A percentile compares a stretch with the other conserved stretches of the same genome.
phyloP scores from a whole-genome alignment of 2,888 invertebrate genomes.

The Eudemis profundana region DNA sequence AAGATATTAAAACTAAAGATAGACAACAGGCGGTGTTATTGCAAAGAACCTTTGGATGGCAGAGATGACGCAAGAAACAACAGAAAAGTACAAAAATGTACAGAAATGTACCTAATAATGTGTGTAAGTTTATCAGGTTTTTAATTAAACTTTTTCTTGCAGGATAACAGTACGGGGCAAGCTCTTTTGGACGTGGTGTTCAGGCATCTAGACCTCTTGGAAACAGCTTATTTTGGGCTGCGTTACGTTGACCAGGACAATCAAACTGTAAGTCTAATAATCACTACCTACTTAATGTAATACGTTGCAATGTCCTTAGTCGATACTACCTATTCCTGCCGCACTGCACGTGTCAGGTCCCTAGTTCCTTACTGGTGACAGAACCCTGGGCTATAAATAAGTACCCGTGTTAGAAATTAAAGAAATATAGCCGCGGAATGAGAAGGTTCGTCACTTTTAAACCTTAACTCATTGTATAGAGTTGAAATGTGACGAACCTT shows the following conservation, averaged over 20 bases:
- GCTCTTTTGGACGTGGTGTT: constrained; percentile 96
- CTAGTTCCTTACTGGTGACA: too few relatives aligned
- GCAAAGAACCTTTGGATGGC: too few relatives aligned
- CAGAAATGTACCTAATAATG: background rate
- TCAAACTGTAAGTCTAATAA: constrained; percentile 91
- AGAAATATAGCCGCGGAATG: too few relatives aligned
- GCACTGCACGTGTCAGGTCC: too few relatives aligned
- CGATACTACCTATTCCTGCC: too few relatives aligned
- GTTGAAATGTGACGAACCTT: too few relatives aligned
- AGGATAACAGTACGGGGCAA: constrained; percentile 96
- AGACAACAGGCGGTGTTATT: too few relatives aligned
- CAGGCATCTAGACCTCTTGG: constrained; percentile 95
- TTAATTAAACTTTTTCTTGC: constrained; percentile 61
- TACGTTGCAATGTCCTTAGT: background rate
- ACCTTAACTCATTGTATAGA: too few relatives aligned
- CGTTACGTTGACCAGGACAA: constrained; percentile 96
- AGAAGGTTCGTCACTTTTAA: too few relatives aligned
- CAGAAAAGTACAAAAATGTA: background rate
- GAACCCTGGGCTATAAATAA: too few relatives aligned
- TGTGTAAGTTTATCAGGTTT: background rate
- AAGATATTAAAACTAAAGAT: too few relatives aligned
- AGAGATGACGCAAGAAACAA: background rate
- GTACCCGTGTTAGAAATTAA: too few relatives aligned
- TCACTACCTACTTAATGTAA: background rate
- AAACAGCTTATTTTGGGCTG: constrained; percentile 98